Base-by-base conservation (phyloP, 1,140 invertebrate genomes). In the Ylistrum balloti region DNA sequence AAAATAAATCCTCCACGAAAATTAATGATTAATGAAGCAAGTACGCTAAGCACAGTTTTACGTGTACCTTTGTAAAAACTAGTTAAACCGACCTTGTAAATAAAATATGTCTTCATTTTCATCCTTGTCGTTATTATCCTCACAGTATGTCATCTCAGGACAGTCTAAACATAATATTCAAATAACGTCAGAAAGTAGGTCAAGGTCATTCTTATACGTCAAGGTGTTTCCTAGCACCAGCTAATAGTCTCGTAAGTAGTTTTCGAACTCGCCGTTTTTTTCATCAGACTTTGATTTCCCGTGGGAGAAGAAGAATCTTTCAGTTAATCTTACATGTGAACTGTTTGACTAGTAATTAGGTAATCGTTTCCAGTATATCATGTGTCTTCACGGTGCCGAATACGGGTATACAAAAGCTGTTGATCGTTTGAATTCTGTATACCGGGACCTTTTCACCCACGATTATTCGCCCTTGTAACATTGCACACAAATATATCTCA, bases 221-320 rank as follows among this genome's bases (percentile, higher is more conserved):
- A 74, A 28, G 22, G 56, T 74, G n/a, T 17, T 17, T 1, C 28
- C 56, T 17, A 74, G n/a, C 56, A n/a, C 11, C n/a, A n/a, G 56
- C 56, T 74, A 74, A 74, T 74, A n/a, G 56, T 28, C n/a, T 74
- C 56, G 28, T 28, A 74, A 74, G 56, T 74, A 28, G 56, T 74
- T 74, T 74, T 74, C 1, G 56, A 74, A 74, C 56, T 28, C 9
- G 22, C 56, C 56, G 56, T 74, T 74, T 74, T 22, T 74, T 74
- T 74, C 22, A 74, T 22, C n/a, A 74, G 56, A 74, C 22, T 74
- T 74, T 74, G 28, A 74, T 74, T 74, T 74, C 56, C 56, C 56
- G 3, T 1, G n/a, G 22, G 56, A 74, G 22, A 0, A n/a, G n/a
- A 74, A n/a, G n/a, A 5, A 28, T 74, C 28, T 74, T 28, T 74